phyloP scores from a whole-genome alignment of 2,113 vertebrate genomes.

The Cricetomys ansorgei region DNA sequence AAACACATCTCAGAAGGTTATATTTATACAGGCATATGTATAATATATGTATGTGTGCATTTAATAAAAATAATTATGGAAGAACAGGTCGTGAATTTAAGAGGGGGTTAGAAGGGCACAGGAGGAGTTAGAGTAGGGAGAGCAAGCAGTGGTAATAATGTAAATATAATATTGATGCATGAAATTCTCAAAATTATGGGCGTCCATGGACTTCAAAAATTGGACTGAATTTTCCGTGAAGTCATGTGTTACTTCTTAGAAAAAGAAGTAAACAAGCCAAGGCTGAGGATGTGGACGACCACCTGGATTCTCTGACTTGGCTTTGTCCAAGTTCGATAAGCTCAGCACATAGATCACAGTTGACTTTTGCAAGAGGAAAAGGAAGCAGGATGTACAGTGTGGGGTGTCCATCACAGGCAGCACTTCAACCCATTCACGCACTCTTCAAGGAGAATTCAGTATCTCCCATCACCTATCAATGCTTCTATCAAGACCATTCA shows the following conservation, averaged over 20 bases:
- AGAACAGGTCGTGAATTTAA: not conserved
- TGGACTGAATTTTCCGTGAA: no score
- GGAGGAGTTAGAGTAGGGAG: not conserved
- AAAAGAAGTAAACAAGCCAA: not conserved
- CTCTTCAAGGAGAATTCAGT: not conserved
- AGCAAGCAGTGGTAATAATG: not conserved
- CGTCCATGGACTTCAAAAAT: not conserved
- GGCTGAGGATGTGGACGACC: not conserved
- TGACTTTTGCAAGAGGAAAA: not conserved
- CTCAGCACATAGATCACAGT: not conserved
- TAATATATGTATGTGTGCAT: not conserved
- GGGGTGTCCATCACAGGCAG: not conserved
- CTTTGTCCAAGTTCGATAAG: not conserved
- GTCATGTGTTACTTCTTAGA: not conserved
- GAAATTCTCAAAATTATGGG: not conserved
- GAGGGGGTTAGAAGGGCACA: not conserved
- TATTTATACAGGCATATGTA: not conserved
- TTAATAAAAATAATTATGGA: not conserved
- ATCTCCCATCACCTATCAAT: not conserved
- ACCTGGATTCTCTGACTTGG: not conserved
- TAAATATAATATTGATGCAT: not conserved
- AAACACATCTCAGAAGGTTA: not conserved
- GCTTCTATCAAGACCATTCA: slow-evolving; percentile 36
- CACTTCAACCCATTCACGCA: not conserved
- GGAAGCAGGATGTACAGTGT: not conserved